Evolutionary conservation across 1,140 invertebrate genomes (phyloP).

Genomic region (Pygmarrhopalites habei): DNA sequence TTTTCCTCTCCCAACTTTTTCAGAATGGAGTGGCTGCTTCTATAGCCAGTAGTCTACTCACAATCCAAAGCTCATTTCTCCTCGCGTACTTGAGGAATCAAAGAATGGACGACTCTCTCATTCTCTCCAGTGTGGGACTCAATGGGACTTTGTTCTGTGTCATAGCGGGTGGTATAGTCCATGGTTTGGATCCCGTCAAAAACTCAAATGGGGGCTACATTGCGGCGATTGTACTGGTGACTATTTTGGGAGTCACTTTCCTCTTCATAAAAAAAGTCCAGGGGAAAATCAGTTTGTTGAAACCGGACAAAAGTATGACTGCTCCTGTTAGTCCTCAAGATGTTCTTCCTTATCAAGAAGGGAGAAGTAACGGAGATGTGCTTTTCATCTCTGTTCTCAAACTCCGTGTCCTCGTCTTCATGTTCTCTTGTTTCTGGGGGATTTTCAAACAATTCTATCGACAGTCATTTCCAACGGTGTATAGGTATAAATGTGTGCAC

Average conservation of each 20-base stretch:
- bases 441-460: background rate
- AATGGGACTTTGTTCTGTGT: background rate
- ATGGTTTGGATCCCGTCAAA: background rate
- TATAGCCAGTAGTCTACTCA: background rate
- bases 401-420: background rate
- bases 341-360: background rate
- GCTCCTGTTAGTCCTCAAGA: background rate
- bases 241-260: background rate
- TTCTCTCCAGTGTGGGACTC: background rate
- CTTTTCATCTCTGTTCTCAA: background rate
- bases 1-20: too few species aligned
- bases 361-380: background rate
- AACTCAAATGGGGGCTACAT: background rate
- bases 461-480: background rate
- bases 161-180: background rate
- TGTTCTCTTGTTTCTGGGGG: background rate
- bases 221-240: background rate
- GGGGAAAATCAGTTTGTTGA: background rate
- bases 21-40: slow-evolving; percentile 6
- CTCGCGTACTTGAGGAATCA: background rate
- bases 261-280: background rate
- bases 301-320: too few species aligned
- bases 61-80: slow-evolving; percentile 2
- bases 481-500: too few species aligned
- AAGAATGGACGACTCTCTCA: background rate